phyloP scores from a whole-genome alignment of 2,797 vertebrate species.

The Aphelocoma californica region DNA sequence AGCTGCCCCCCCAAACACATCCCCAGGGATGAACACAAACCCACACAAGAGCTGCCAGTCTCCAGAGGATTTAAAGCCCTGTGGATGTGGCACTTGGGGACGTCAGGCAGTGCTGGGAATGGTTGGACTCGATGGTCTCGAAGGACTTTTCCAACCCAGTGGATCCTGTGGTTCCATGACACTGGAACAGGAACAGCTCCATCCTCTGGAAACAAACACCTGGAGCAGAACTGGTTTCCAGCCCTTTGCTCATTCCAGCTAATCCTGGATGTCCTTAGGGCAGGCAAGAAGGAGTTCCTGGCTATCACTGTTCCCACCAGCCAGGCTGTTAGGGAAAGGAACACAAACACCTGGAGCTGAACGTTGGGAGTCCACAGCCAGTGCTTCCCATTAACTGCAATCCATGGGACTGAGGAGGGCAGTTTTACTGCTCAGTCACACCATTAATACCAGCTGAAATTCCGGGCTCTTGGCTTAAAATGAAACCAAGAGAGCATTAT shows the following conservation, averaged over 20 bases:
- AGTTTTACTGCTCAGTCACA: neutral
- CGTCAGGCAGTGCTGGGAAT: fast-evolving
- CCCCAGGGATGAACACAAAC: neutral
- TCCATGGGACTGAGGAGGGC: neutral
- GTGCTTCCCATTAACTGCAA: neutral
- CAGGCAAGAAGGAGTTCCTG: neutral
- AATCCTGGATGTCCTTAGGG: neutral
- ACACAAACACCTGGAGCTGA: neutral
- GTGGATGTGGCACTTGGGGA: neutral
- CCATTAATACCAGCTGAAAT: neutral
- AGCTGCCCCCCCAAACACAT: neutral
- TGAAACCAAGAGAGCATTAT: neutral
- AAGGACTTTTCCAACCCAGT: neutral
- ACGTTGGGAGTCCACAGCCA: neutral
- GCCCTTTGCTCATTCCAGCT: neutral
- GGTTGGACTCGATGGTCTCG: fast-evolving
- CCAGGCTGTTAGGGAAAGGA: neutral
- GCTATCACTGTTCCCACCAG: neutral
- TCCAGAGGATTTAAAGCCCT: neutral
- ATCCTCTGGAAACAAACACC: neutral
- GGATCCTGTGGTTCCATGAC: neutral
- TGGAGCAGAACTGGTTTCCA: neutral
- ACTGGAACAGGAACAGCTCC: neutral
- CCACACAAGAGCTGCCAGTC: neutral
- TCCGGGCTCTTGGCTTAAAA: neutral